Conservation (phyloP, 2,888 invertebrate species). For the Uloborus plumipes region DNA sequence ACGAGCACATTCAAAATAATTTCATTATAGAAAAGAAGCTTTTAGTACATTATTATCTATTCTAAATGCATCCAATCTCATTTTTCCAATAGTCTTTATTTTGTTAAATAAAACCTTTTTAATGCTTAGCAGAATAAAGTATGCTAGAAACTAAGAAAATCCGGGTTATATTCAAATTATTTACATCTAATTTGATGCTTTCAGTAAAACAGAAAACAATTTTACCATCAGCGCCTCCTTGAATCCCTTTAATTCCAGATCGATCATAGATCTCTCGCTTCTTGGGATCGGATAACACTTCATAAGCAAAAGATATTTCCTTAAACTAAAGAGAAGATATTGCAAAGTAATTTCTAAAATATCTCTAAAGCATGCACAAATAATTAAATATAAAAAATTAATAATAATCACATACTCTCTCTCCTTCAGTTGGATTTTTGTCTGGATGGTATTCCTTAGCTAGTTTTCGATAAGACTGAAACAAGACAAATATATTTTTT, state of each 20-base stretch:
- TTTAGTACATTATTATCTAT: no score
- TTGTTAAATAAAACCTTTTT: no score
- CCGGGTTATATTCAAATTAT: no score
- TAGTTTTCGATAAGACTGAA: slow-evolving; percentile 88
- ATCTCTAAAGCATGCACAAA: background rate
- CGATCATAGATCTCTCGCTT: slow-evolving; percentile 89
- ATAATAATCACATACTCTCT: slow-evolving; percentile 75
- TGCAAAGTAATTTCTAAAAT: background rate
- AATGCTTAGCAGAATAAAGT: no score
- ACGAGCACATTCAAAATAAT: no score
- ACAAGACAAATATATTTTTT: slow-evolving; percentile 53
- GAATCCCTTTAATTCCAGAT: slow-evolving; percentile 88
- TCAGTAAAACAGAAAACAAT: background rate
- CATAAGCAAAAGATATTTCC: slow-evolving; percentile 95
- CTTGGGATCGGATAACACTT: slow-evolving; percentile 89
- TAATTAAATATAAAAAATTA: no score
- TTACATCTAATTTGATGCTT: no score
- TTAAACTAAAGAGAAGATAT: slow-evolving; percentile 77
- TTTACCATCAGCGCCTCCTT: slow-evolving; percentile 79
- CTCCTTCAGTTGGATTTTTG: slow-evolving; percentile 90
- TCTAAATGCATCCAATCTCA: no score
- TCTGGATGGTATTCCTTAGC: slow-evolving; percentile 94
- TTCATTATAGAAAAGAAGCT: no score
- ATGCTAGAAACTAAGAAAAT: no score
- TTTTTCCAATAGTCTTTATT: no score